Evolutionary conservation across 2,113 vertebrate species (phyloP).

Genomic region (Brachypteracias leptosomus): DNA sequence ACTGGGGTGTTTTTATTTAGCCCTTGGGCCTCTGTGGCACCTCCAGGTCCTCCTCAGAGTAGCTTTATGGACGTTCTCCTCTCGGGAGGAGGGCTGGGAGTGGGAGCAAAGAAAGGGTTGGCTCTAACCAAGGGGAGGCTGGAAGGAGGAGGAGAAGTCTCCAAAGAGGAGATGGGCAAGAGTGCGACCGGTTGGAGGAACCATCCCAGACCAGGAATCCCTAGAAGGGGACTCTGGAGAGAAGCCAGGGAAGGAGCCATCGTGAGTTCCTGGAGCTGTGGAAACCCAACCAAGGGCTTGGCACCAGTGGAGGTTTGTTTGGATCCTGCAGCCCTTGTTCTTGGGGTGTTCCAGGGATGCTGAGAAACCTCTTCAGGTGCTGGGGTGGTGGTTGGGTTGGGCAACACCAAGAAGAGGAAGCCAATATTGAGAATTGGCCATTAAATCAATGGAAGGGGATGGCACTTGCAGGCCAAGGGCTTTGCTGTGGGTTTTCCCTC

Average conservation of each 20-base stretch:
- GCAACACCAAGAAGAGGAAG: background rate
- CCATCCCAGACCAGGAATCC: background rate
- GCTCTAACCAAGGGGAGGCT: background rate
- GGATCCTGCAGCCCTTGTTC: background rate
- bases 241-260: background rate
- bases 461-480: background rate
- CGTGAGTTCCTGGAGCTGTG: background rate
- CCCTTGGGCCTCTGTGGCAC: background rate
- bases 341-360: background rate
- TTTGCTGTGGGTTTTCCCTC: background rate
- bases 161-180: background rate
- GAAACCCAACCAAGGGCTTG: background rate
- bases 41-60: background rate
- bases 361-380: background rate
- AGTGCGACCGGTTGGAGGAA: background rate
- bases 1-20: background rate
- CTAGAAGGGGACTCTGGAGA: background rate
- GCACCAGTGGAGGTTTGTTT: background rate
- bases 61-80: background rate
- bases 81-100: background rate
- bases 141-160: background rate
- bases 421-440: background rate
- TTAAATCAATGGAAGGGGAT: background rate
- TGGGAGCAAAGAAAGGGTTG: background rate
- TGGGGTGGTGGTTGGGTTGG: background rate